These are phyloP conservation scores for Dasyprocta punctata DNA, from an alignment of 2,113 vertebrate genomes.

Conservation along the genomic window DNA sequence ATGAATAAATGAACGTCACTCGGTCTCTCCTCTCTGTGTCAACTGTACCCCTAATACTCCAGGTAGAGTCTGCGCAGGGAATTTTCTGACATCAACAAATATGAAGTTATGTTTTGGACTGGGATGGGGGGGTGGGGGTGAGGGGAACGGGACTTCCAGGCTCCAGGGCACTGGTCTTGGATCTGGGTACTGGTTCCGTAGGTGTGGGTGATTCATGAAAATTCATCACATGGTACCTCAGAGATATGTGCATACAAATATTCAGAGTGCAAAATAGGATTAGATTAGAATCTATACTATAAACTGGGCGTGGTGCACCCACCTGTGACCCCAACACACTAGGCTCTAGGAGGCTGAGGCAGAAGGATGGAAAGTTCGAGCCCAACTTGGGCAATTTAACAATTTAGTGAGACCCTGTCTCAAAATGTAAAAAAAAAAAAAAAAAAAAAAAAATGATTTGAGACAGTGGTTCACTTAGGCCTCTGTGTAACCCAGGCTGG, in stretches of 20 bases:
- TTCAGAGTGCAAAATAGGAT: neutral
- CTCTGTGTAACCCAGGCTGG: neutral
- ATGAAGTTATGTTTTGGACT: no score
- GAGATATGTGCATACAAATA: neutral
- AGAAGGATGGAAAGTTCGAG: neutral
- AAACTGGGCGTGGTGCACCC: neutral
- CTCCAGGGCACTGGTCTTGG: neutral
- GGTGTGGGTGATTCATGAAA: neutral
- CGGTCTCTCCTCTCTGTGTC: neutral
- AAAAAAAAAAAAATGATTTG: neutral
- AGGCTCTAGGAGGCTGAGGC: neutral
- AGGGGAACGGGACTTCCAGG: neutral
- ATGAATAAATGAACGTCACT: neutral
- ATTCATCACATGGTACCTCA: neutral
- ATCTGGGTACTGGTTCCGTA: neutral
- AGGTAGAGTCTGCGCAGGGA: neutral
- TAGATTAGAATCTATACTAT: neutral
- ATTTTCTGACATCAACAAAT: neutral
- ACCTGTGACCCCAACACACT: neutral
- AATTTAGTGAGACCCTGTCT: neutral
- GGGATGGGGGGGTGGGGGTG: accelerated
- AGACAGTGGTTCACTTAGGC: neutral
- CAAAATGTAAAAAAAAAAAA: no score
- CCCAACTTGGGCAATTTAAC: neutral
- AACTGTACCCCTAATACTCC: neutral